Base-by-base conservation (phyloP, 1,140 invertebrate species). In the Drosophila saltans region DNA sequence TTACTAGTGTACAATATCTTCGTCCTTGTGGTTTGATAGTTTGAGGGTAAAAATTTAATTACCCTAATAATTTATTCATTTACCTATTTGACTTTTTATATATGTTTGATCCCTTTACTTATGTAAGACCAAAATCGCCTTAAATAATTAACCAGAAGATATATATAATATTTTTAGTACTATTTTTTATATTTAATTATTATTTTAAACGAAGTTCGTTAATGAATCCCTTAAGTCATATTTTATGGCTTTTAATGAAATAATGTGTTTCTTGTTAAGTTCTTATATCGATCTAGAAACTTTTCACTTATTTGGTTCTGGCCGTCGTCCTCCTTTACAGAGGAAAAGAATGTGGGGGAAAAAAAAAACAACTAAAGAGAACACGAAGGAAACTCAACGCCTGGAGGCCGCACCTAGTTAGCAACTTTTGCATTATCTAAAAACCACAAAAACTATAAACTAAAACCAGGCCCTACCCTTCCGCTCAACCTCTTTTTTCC, bases 361-460 rank as follows among this genome's bases (percentile, higher is more conserved):
- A 36, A 48, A 21, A 16, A 36, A n/a, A 10, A 30, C 1, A 65
- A 56, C 45, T 9, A 56, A 52, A 24, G 24, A 52, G 24, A 52
- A 52, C 45, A 52, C 45, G 45, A 70, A 66, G 61, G 57, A 65
- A 72, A 69, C 72, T 66, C 48, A 62, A 62, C 76, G 83, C 83
- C 83, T 77, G 39, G 59, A 77, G 84, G 83, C 77, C 73, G 63
- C 80, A 88, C 77, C 83, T 89, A 88, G 84, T 89, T 88, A 80
- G 43, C 73, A 88, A 88, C 80, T 88, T 88, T 88, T 74, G 80
- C 77, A 88, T 88, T 88, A 88, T 88, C 83, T 80, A 72, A 86
- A 80, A 89, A 75, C 81, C 84, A 70, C 80, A 88, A 88, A 88
- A 33, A 64, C 83, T 89, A 89, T 88, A 83, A 89, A 88, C 80